Percentiles rank a stretch among this genome's conserved stretches.
Conservation (phyloP, 2,888 invertebrate genomes). For the Drosophila birchii region DNA sequence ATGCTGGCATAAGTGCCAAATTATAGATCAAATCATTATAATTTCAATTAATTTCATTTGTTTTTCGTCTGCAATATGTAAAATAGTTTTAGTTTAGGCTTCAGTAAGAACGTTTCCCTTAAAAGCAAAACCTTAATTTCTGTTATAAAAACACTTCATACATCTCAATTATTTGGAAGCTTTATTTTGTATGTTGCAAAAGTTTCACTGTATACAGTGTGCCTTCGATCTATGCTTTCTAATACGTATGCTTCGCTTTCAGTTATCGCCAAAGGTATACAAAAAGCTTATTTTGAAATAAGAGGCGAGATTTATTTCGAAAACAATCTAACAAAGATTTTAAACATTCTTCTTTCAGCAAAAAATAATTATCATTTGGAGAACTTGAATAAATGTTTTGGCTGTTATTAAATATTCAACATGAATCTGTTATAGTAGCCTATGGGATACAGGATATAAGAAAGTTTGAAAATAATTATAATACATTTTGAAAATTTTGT, state of each 20-base stretch:
- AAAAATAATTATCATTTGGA: background rate
- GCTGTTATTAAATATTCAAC: background rate
- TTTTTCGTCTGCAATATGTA: background rate
- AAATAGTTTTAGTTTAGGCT: background rate
- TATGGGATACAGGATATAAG: background rate
- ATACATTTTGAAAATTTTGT: background rate
- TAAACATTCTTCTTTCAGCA: constrained; percentile 14
- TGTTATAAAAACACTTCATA: background rate
- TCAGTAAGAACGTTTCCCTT: background rate
- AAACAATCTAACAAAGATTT: background rate
- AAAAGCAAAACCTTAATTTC: background rate
- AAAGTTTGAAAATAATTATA: background rate
- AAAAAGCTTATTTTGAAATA: background rate
- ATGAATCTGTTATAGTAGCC: too few species aligned
- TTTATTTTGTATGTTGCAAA: background rate
- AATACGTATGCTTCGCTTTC: background rate
- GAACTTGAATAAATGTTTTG: background rate
- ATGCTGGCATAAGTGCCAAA: constrained; percentile 3
- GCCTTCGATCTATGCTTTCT: too few species aligned
- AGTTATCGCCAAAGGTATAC: background rate
- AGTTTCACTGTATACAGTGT: too few species aligned
- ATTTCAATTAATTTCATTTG: background rate
- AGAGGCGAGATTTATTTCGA: background rate
- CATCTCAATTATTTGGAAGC: background rate
- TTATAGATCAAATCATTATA: constrained; percentile 11